Base-by-base conservation (phyloP, 2,888 invertebrate species). In the Coenonympha glycerion region DNA sequence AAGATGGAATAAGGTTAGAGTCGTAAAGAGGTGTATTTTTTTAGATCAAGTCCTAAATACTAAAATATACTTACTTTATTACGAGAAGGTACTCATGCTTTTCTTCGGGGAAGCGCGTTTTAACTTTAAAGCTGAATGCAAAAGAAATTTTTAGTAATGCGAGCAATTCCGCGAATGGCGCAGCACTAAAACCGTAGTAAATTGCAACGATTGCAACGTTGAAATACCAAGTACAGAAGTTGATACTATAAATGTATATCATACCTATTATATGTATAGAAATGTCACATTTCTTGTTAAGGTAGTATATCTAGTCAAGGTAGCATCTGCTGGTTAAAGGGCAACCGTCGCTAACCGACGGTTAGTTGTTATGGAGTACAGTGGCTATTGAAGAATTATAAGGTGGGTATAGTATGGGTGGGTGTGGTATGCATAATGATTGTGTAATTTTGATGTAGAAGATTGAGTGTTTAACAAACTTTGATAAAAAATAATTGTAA, bases 351-450 rank as follows among this genome's bases (percentile, higher is more conserved):
- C 34, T 45, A 46, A 52, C 48, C 31, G 28, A 24, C 49, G 52
- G 28, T 52, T 52, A 11, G 47, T 36, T 31, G 33, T 44, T 34
- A 34, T 26, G 33, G 39, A 48, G 48, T 45, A 48, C 33, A 28
- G 21, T 28, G 22, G 31, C 39, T n/a, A 53, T 39, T 48, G 28
- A 44, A 19, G 28, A 39, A 44, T n/a, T n/a, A n/a, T n/a, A n/a
- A n/a, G n/a, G n/a, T n/a, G n/a, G n/a, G n/a, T n/a, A n/a, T n/a
- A n/a, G n/a, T n/a, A n/a, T n/a, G n/a, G n/a, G n/a, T n/a, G n/a
- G n/a, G n/a, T n/a, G n/a, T n/a, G n/a, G n/a, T 41, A 39, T 26
- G 34, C 28, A 34, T 36, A 26, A 45, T 52, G 60, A 61, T 61
- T n/a, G n/a, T n/a, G n/a, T n/a, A n/a, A n/a, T n/a, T n/a, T n/a